Base-by-base conservation (phyloP, 2,888 invertebrate species). In the Baccha elongata region DNA sequence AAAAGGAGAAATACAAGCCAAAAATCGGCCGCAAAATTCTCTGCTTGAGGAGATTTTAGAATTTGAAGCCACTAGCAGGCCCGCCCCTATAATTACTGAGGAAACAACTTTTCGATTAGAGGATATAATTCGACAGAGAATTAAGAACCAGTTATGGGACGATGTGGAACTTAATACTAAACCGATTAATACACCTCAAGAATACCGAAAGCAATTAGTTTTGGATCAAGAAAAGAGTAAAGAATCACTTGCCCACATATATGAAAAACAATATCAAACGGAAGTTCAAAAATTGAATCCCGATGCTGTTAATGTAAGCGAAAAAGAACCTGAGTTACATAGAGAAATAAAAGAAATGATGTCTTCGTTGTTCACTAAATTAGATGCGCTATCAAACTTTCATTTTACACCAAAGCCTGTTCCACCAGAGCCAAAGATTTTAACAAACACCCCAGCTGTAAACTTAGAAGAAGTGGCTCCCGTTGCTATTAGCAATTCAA, bases 381-480 rank as follows among this genome's bases (percentile, higher is more conserved):
- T 99, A 42, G 98, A 99, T 91, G 96, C 98, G 0, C 92, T 99
- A 11, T 95, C 96, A 0, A 98, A 99, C 90, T 98, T 96, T 91
- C 97, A 98, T 90, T 99, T 96, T 88, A 98, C 98, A 48, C 99
- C 99, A 0, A 96, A 95, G 92, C 93, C 94, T 72, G 94, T 95
- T 0, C 93, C 94, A 75, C 96, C 98, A 0, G 99, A 99, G 87
- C 92, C 98, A 1, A 96, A 96, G 91, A 95, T 99, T 76, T 93
- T 99, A 4, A 96, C 94, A 75, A 99, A 99, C 89, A 92, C 97
- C 83, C 97, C 99, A 1, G 96, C 98, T 0, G 94, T 99, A 58
- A 93, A 92, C 29, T 96, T 98, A 94, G 99, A 99, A 91, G 99
- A 99, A 91, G 98, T 98, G 6, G 97, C 98, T 0, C 99, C 99